phyloP scores from a whole-genome alignment of 2,888 invertebrate genomes.

The Yponomeuta plumbellus region DNA sequence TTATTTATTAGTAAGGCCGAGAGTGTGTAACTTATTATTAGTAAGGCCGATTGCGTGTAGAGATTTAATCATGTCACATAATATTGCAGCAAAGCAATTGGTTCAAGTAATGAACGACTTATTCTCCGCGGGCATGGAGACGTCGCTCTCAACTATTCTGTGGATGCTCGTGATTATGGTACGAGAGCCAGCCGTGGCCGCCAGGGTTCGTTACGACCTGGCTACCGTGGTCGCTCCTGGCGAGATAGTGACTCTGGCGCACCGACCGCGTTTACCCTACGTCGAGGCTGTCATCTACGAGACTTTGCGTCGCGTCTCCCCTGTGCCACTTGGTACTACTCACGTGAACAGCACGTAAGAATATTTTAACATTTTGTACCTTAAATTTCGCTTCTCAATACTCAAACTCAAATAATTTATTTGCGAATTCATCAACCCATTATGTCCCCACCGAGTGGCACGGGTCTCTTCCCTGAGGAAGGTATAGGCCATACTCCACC shows the following conservation, averaged over 20 bases:
- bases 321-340: slow-evolving; percentile 89
- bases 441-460: too few relatives aligned
- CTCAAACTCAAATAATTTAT: too few relatives aligned
- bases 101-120: slow-evolving; percentile 91
- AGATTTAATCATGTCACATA: too few relatives aligned
- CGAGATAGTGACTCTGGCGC: slow-evolving; percentile 83
- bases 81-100: slow-evolving; percentile 83
- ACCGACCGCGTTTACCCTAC: slow-evolving; percentile 83
- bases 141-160: slow-evolving; percentile 86
- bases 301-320: slow-evolving; percentile 84
- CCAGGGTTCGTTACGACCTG: slow-evolving; percentile 84
- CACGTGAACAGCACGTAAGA: slow-evolving; percentile 87
- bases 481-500: too few relatives aligned
- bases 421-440: too few relatives aligned
- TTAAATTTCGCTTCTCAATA: too few relatives aligned
- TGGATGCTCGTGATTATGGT: slow-evolving; percentile 91
- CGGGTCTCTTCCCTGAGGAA: too few relatives aligned
- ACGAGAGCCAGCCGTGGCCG: slow-evolving; percentile 83
- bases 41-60: too few relatives aligned
- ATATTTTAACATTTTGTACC: slow-evolving; percentile 8
- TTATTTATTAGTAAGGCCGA: too few relatives aligned
- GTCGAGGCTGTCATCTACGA: slow-evolving; percentile 89
- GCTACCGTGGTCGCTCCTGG: slow-evolving; percentile 83
- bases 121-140: slow-evolving; percentile 93
- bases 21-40: neutral